A percentile compares a stretch with the other conserved stretches of the same genome.
Evolutionary conservation across 1,140 invertebrate species (phyloP).

Genomic region (Pseudomyrmex cubaensis): DNA sequence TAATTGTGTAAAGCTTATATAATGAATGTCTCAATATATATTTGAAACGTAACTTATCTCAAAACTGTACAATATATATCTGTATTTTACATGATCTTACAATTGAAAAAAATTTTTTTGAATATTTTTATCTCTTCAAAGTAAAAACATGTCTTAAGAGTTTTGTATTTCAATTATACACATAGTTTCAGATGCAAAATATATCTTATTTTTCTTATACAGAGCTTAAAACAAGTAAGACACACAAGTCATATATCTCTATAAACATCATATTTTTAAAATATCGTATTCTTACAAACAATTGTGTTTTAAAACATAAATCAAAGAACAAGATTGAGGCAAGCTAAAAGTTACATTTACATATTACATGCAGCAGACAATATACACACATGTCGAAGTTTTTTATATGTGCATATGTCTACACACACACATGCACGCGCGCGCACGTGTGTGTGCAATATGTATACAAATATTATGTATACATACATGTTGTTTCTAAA

Average conservation of each 20-base stretch:
- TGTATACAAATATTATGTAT: too few species aligned
- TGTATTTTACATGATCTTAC: slow-evolving; percentile 43
- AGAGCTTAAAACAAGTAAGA: slow-evolving; percentile 6
- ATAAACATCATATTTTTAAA: slow-evolving; percentile 3
- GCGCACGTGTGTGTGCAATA: too few species aligned
- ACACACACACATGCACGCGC: neutral
- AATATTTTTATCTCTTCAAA: slow-evolving; percentile 24
- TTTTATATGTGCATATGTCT: slow-evolving; percentile 31
- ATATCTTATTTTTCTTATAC: slow-evolving; percentile 13
- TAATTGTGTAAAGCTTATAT: slow-evolving; percentile 24
- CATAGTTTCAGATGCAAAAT: slow-evolving; percentile 10
- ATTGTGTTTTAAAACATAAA: neutral
- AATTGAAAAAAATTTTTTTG: neutral
- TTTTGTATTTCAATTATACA: neutral
- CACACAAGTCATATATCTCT: neutral
- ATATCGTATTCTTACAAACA: neutral
- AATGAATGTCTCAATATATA: slow-evolving; percentile 29
- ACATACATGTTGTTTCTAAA: too few species aligned
- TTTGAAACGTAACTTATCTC: slow-evolving; percentile 23
- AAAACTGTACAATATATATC: slow-evolving; percentile 38
- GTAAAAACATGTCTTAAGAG: neutral
- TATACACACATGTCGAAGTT: slow-evolving; percentile 2
- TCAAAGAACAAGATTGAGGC: neutral
- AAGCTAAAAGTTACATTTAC: neutral
- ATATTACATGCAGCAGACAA: slow-evolving; percentile 26